Percentiles rank a stretch among this genome's conserved stretches.
Evolutionary conservation across 2,797 vertebrate genomes (phyloP).

Genomic region (Notamacropus eugenii): DNA sequence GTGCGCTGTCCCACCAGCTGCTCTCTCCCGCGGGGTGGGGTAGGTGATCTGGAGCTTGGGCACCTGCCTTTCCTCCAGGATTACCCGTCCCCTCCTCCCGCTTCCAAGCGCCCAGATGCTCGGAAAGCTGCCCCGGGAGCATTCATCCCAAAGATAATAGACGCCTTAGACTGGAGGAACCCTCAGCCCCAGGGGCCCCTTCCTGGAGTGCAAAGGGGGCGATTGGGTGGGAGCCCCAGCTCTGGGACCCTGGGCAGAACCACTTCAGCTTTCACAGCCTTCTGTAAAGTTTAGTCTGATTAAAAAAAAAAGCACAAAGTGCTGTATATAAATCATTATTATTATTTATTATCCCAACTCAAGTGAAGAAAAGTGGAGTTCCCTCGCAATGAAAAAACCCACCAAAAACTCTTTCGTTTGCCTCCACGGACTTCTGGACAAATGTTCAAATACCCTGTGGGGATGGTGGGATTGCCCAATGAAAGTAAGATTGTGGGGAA

Average conservation of each 20-base stretch:
- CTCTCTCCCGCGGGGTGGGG: slow-evolving; percentile 3
- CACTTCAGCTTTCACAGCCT: background rate
- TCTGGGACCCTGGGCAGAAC: background rate
- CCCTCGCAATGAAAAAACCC: background rate
- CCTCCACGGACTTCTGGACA: background rate
- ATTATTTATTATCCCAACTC: background rate
- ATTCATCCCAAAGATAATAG: background rate
- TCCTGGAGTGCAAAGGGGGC: background rate
- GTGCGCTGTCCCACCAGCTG: slow-evolving; percentile 18
- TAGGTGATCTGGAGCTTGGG: background rate
- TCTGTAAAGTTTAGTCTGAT: background rate
- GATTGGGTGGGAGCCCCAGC: background rate
- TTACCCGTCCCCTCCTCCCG: background rate
- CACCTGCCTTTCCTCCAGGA: slow-evolving; percentile 13
- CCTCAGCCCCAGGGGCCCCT: accelerated
- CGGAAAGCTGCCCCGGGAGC: background rate
- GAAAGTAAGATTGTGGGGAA: background rate
- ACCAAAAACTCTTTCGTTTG: background rate
- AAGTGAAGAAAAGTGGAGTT: background rate
- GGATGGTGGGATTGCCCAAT: background rate
- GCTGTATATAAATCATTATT: background rate
- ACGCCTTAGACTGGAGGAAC: background rate
- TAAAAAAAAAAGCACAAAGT: background rate
- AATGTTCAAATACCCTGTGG: background rate
- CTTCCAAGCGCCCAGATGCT: background rate